Base-by-base conservation (phyloP, 2,888 invertebrate genomes). In the Disparrhopalites patrizii region DNA sequence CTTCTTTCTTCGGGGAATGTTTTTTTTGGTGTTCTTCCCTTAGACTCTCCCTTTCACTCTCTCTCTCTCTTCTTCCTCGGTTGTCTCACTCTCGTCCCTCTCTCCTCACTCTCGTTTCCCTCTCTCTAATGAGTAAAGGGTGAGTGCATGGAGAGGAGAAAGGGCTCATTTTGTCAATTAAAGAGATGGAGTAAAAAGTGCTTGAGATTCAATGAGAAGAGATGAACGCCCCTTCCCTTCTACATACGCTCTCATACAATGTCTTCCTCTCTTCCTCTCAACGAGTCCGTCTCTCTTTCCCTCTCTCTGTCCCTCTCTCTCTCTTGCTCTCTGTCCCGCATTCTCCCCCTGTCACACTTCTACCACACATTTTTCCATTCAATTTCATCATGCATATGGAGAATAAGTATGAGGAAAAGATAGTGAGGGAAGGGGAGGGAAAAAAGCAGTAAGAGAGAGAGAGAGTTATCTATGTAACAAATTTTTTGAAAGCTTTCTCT, bases 401-500 rank as follows among this genome's bases (percentile, higher is more conserved):
- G n/a, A n/a, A n/a, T n/a, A n/a, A n/a, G n/a, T n/a, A n/a, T n/a
- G n/a, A n/a, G n/a, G n/a, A n/a, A n/a, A n/a, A n/a, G n/a, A n/a
- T n/a, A n/a, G n/a, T n/a, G n/a, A n/a, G n/a, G n/a, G n/a, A n/a
- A n/a, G n/a, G n/a, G n/a, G n/a, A n/a, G n/a, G n/a, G n/a, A n/a
- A n/a, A n/a, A n/a, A n/a, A n/a, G n/a, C n/a, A n/a, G n/a, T n/a
- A n/a, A n/a, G n/a, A n/a, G n/a, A n/a, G n/a, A n/a, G n/a, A n/a
- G n/a, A n/a, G n/a, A n/a, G n/a, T n/a, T 56, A 56, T 23, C 38
- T 30, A 20, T n/a, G 5, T 52, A 28, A 28, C 52, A 52, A 61
- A 30, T 55, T 63, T 63, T 55, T 63, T 63, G 62, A 63, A 63
- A 63, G 62, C 62, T 55, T 62, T 27, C 36, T 38, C 31, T 54